Evolutionary conservation across 2,797 vertebrate genomes (phyloP).

Genomic region (Novumbra hubbsi): DNA sequence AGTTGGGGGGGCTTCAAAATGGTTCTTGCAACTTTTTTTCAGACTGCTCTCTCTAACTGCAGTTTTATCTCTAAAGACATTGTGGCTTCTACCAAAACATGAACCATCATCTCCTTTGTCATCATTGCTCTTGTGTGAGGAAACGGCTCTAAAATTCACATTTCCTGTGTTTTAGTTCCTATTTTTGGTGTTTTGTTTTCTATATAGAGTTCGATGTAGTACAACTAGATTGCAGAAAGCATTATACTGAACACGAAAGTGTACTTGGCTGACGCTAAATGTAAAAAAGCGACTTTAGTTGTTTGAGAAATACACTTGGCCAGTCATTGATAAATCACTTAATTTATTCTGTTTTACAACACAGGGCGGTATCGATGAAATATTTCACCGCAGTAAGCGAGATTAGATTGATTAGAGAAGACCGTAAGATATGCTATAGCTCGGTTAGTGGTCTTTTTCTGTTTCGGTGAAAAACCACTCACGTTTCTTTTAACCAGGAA

Average conservation of each 20-base stretch:
- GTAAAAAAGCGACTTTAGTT: not conserved
- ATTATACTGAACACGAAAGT: too few relatives aligned
- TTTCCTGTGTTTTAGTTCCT: not conserved
- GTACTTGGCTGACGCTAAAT: too few relatives aligned
- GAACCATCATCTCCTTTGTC: not conserved
- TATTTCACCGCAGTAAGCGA: too few relatives aligned
- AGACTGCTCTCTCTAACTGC: not conserved
- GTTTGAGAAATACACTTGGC: not conserved
- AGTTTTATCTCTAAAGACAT: not conserved
- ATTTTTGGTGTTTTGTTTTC: not conserved
- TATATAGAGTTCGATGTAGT: not conserved
- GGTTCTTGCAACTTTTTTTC: not conserved
- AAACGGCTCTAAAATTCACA: not conserved
- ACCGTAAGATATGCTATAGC: too few relatives aligned
- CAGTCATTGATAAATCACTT: not conserved
- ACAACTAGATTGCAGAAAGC: too few relatives aligned
- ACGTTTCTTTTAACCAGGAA: too few relatives aligned
- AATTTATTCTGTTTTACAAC: not conserved
- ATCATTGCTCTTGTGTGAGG: not conserved
- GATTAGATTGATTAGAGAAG: too few relatives aligned
- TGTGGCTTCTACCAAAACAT: not conserved
- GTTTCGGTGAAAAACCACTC: too few relatives aligned
- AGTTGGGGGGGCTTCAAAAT: slow-evolving; percentile 2
- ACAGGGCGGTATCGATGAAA: too few relatives aligned
- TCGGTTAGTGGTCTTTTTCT: too few relatives aligned